phyloP scores from a whole-genome alignment of 2,113 vertebrate genomes.

The Boleophthalmus pectinirostris region DNA sequence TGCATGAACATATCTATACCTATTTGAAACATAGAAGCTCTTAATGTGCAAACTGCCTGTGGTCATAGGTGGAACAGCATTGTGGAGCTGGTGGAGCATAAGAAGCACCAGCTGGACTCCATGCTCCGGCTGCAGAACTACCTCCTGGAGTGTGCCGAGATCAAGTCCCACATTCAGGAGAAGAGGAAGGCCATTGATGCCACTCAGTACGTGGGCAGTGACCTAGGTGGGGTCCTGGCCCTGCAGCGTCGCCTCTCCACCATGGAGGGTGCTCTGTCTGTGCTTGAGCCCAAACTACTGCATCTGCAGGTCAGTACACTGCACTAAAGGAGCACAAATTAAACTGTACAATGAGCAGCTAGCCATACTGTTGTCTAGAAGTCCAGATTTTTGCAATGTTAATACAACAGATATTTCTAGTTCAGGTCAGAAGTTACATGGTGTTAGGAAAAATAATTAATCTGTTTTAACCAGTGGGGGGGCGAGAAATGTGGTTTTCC shows the following conservation, averaged over 20 bases:
- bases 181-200: slow-evolving; percentile 89
- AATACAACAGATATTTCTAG: too few species aligned
- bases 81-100: slow-evolving; percentile 89
- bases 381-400: too few species aligned
- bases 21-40: not conserved
- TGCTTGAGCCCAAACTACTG: slow-evolving; percentile 86
- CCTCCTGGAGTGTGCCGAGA: slow-evolving; percentile 88
- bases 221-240: slow-evolving; percentile 82
- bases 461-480: too few species aligned
- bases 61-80: slow-evolving; percentile 91
- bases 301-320: slow-evolving; percentile 78
- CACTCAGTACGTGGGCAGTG: slow-evolving; percentile 81
- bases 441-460: too few species aligned
- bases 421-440: too few species aligned
- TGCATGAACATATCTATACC: not conserved
- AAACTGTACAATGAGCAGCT: not conserved
- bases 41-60: not conserved
- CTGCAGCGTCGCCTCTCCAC: slow-evolving; percentile 89
- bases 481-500: not conserved
- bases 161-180: slow-evolving; percentile 88
- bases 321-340: too few species aligned
- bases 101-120: slow-evolving; percentile 84
- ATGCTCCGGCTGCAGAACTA: slow-evolving; percentile 92
- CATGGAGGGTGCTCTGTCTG: slow-evolving; percentile 88
- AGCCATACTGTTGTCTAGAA: not conserved